A percentile compares a stretch with the other conserved stretches of the same genome.
Evolutionary conservation across 92 coral and sea anemone species (phyloP).

Genomic region (Metridium senile): DNA sequence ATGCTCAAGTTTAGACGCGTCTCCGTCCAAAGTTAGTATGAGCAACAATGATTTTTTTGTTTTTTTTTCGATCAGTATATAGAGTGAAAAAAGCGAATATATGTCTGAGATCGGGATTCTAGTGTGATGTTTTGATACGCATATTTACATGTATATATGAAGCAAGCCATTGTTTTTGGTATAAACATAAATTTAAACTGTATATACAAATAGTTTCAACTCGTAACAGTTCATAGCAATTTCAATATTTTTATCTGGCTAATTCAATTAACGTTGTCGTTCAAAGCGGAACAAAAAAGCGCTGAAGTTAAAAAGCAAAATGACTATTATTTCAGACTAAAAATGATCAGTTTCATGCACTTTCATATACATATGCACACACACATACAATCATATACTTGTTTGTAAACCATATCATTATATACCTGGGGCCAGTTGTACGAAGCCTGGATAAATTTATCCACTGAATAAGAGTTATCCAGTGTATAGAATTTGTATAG

Average conservation of each 20-base stretch:
- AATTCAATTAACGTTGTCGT: not conserved
- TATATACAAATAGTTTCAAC: not conserved
- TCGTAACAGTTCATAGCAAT: not conserved
- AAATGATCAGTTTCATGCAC: no score
- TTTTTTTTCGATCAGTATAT: not conserved
- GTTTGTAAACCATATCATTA: no score
- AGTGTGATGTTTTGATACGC: not conserved
- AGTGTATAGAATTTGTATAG: no score
- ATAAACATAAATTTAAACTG: not conserved
- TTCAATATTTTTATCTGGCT: not conserved
- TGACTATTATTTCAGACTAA: not conserved
- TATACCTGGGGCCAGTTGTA: no score
- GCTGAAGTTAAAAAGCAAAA: not conserved
- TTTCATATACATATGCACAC: no score
- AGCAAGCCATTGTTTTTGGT: no score
- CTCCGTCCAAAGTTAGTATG: slow-evolving; percentile 1
- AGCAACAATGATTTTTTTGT: not conserved
- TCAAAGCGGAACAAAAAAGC: not conserved
- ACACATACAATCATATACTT: no score
- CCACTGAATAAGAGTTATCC: no score
- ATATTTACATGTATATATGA: no score
- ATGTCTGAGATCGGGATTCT: not conserved
- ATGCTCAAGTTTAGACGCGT: slow-evolving; percentile 2
- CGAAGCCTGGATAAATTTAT: no score
- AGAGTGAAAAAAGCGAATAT: not conserved